Evolutionary conservation across 2,797 vertebrate species (phyloP), one percentile per base, ranked within the genome.

Genomic region (Spheniscus humboldti): DNA sequence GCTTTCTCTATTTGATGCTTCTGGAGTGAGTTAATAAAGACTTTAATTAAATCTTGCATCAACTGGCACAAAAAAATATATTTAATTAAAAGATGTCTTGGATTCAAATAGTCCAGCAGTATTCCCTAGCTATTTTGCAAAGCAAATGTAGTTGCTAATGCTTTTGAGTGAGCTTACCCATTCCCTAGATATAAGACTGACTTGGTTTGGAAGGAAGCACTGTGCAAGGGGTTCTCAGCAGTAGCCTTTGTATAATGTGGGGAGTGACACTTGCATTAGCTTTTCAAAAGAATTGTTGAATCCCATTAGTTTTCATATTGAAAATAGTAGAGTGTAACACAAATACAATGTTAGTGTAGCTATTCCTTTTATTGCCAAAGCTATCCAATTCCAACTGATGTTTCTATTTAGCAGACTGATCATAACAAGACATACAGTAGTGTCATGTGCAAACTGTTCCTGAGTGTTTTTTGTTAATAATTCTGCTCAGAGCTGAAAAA

Each of bases 1-100:
- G 67, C 86, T 92, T 74, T 86, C 39, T 89, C 17, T 83, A 35
- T 56, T 69, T 84, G 81, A 30, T 56, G 18, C 53, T 96, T 66
- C 71, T 93, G 53, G 57, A 66, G 67, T 7, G 73, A 94, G 43
- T 96, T 94, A 95, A 86, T 93, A 72, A 85, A 90, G 76, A 60
- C 56, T 88, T 96, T 93, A 95, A 91, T 96, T 97, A 90, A 93
- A 93, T 84, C 76, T 75, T 92, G 55, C 85, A 88, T 94, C 66
- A 92, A 25, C 64, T 86, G 68, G 76, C 87, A 86, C 72, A 31
- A 79, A 90, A 92, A 95, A 90, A 86, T 33, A 47, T 18, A 53
- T 80, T 92, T 96, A 97, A 97, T 97, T 97, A 97, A 94, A 95
- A 88, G 91, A 68, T 90, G 69, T 62, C 62, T 94, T 68, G 69